These are phyloP conservation scores for Telmatochromis sp. DNA, from an alignment of 2,113 vertebrate genomes.

Conservation along the genomic window DNA sequence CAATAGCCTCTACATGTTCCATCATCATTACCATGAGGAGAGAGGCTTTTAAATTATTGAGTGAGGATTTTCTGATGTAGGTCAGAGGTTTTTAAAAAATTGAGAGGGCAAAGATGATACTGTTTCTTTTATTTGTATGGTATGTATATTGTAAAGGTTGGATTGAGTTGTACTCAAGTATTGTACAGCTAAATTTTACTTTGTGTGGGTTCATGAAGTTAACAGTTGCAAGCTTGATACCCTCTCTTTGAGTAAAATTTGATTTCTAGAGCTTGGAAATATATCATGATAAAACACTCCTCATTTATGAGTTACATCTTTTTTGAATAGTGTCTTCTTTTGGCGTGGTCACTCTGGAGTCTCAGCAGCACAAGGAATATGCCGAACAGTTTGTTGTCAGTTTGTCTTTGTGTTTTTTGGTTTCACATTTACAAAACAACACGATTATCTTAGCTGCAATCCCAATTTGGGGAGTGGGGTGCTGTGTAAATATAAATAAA, in stretches of 20 bases:
- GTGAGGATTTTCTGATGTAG: not conserved
- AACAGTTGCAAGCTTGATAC: not conserved
- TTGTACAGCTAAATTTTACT: not conserved
- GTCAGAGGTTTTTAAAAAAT: not conserved
- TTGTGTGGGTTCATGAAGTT: not conserved
- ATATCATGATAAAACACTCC: not conserved
- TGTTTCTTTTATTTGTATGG: not conserved
- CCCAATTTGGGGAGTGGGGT: not conserved
- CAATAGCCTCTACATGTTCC: not conserved
- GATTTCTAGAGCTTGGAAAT: not conserved
- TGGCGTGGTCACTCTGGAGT: not conserved
- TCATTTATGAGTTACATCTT: not conserved
- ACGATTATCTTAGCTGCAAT: not conserved
- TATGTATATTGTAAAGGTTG: not conserved
- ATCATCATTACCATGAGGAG: not conserved
- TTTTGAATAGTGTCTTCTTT: not conserved
- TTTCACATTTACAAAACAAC: not conserved
- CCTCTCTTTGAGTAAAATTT: not conserved
- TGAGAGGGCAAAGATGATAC: not conserved
- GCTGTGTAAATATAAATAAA: not conserved
- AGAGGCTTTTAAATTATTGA: slow-evolving; percentile 36
- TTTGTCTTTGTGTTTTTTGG: not conserved
- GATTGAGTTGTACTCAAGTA: not conserved
- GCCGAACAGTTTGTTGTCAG: not conserved
- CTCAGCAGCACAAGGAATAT: not conserved